Evolutionary conservation across 2,797 vertebrate genomes (phyloP).

Genomic region (Limnodromus scolopaceus): DNA sequence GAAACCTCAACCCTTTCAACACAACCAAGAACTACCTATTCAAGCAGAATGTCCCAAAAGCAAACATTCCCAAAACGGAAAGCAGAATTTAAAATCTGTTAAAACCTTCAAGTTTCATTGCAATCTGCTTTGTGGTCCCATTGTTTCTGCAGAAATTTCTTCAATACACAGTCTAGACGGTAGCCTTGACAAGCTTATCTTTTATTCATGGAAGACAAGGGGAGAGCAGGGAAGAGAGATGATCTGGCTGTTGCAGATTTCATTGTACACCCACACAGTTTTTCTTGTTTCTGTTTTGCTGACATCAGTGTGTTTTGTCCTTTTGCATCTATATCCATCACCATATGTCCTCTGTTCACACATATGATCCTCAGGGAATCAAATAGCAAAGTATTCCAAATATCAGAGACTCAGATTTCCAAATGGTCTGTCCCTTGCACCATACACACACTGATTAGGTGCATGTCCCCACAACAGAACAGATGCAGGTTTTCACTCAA

Average conservation of each 20-base stretch:
- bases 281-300: background rate
- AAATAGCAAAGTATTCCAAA: background rate
- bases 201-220: background rate
- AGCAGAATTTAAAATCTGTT: background rate
- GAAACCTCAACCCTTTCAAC: constrained; percentile 11
- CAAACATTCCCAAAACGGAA: background rate
- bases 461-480: background rate
- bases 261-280: background rate
- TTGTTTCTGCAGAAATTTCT: constrained; percentile 8
- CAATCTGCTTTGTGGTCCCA: background rate
- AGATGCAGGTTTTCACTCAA: background rate
- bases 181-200: constrained; percentile 23
- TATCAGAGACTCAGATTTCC: background rate
- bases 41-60: constrained; percentile 5
- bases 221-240: background rate
- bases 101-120: background rate
- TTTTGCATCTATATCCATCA: constrained; percentile 5
- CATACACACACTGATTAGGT: background rate
- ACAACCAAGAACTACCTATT: background rate
- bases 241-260: background rate
- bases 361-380: background rate
- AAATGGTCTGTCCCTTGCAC: background rate
- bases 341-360: constrained; percentile 2
- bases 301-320: constrained; percentile 22
- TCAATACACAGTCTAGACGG: background rate